Conservation (phyloP, 1,140 invertebrate species). For the Telenomus remus region DNA sequence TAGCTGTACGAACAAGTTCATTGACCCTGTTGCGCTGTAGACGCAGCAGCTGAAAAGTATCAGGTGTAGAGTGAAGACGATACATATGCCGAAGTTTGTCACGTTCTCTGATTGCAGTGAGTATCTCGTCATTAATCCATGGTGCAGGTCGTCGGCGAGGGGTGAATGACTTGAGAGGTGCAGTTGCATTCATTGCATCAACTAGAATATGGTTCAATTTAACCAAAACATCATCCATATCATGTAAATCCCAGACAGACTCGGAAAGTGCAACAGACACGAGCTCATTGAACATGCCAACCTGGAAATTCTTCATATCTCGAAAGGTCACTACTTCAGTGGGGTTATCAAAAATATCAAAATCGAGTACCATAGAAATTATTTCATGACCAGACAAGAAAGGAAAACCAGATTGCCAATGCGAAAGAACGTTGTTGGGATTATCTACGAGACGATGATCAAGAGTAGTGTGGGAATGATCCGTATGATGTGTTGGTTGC, state of each 20-base stretch:
- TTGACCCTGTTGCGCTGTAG: background rate
- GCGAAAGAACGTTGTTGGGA: background rate
- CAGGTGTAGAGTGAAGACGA: too few species aligned
- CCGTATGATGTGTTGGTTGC: conserved; percentile 1
- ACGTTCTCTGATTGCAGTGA: background rate
- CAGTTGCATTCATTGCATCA: background rate
- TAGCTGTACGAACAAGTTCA: background rate
- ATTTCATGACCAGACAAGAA: conserved; percentile 12
- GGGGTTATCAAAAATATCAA: background rate
- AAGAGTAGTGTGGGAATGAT: background rate
- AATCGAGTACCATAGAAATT: background rate
- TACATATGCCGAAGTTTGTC: background rate
- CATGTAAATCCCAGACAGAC: too few species aligned
- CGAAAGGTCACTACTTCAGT: too few species aligned
- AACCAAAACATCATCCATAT: too few species aligned
- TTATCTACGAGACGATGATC: conserved; percentile 1
- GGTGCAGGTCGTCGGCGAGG: background rate
- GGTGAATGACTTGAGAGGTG: background rate
- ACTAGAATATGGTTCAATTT: too few species aligned
- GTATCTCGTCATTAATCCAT: background rate
- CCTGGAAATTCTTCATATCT: too few species aligned
- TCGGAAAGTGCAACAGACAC: too few species aligned
- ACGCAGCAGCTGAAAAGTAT: background rate
- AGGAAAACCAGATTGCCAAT: conserved; percentile 1
- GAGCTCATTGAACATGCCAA: too few species aligned